Conservation (phyloP, 2,113 vertebrate genomes). For the Clarias macrocephalus region DNA sequence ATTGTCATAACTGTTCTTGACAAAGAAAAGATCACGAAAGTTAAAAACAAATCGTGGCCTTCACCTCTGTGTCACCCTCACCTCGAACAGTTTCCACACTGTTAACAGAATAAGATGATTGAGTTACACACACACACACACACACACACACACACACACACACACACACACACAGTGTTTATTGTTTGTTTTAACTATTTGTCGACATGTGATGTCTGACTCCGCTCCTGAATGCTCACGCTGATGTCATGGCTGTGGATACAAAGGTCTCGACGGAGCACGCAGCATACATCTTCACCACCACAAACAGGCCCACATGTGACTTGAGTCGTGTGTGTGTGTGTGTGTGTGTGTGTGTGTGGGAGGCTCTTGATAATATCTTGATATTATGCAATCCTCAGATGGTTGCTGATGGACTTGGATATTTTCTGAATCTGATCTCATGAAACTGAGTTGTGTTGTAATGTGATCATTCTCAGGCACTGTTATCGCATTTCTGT, state of each 20-base stretch:
- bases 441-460: not conserved
- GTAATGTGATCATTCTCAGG: not conserved
- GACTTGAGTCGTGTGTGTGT: not conserved
- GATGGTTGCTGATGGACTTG: not conserved
- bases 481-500: not conserved
- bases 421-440: not conserved
- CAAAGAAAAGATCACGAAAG: not conserved
- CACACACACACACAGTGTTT: too few relatives aligned
- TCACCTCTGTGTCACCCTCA: not conserved
- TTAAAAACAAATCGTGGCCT: not conserved
- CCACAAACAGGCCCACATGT: slow-evolving; percentile 8
- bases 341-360: slow-evolving; percentile 8
- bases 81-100: not conserved
- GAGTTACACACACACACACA: not conserved
- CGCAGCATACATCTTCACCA: not conserved
- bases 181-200: slow-evolving; percentile 3
- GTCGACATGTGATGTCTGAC: not conserved
- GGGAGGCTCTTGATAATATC: not conserved
- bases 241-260: slow-evolving; percentile 15
- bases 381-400: not conserved
- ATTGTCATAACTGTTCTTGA: too few relatives aligned
- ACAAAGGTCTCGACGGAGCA: slow-evolving; percentile 27
- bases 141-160: not conserved
- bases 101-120: not conserved
- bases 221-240: not conserved